These are phyloP conservation scores for Oenanthe melanoleuca DNA, from an alignment of 2,113 vertebrate genomes.

Conservation along the genomic window DNA sequence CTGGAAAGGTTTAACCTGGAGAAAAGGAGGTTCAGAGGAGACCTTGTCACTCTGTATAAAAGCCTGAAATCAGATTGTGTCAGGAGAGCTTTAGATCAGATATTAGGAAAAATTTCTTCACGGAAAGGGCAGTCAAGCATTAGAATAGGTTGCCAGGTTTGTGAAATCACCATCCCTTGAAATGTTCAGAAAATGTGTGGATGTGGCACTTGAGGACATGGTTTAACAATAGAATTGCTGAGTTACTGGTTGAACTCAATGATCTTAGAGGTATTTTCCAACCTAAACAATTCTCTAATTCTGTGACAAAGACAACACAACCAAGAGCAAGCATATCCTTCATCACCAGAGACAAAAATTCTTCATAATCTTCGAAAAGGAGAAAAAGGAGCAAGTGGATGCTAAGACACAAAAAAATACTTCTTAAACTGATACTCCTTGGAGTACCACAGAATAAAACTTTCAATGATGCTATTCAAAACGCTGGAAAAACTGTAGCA, in stretches of 20 bases:
- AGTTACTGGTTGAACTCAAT: neutral
- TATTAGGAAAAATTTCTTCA: neutral
- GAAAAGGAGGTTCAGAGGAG: neutral
- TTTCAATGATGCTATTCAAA: neutral
- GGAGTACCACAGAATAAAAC: neutral
- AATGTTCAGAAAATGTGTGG: neutral
- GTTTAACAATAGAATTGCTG: neutral
- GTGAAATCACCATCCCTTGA: neutral
- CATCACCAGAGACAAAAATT: neutral
- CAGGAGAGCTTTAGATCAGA: neutral
- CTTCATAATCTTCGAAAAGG: neutral
- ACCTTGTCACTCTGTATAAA: neutral
- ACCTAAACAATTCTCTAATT: neutral
- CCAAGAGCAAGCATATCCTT: neutral
- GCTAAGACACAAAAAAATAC: neutral
- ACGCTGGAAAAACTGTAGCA: neutral
- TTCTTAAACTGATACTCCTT: neutral
- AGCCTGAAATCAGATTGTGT: neutral
- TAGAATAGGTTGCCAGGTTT: neutral
- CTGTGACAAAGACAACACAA: neutral
- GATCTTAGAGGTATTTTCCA: neutral
- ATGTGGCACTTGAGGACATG: neutral
- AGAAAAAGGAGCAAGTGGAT: neutral
- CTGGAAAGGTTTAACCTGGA: neutral
- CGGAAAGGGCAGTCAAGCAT: neutral